These are phyloP conservation scores for Drosophila nigritarsus DNA, from an alignment of 2,888 invertebrate genomes.

Conservation along the genomic window DNA sequence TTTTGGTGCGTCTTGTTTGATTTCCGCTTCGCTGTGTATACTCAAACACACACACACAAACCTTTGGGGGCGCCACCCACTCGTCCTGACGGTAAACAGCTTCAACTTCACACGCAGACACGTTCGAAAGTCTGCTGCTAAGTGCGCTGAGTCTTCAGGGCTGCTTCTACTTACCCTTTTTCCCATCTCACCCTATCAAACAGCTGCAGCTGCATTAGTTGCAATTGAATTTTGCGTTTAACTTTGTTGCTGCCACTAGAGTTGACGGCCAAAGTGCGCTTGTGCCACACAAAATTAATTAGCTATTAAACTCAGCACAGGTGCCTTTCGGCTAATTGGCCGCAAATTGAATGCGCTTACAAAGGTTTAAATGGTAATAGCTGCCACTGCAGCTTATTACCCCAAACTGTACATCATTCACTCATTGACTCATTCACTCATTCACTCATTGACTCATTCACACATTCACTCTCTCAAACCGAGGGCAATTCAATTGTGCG, in stretches of 20 bases:
- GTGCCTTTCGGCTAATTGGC: slow-evolving; percentile 62
- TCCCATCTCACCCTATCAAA: neutral
- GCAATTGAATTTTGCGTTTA: slow-evolving; percentile 80
- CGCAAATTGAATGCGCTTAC: slow-evolving; percentile 34
- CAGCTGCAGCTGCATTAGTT: slow-evolving; percentile 66
- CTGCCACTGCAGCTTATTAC: slow-evolving; percentile 50
- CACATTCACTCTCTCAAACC: neutral
- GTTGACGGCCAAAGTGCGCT: neutral
- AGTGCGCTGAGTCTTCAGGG: slow-evolving; percentile 51
- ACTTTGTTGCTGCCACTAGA: slow-evolving; percentile 53
- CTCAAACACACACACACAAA: neutral
- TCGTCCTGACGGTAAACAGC: slow-evolving; percentile 60
- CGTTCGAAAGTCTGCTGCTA: slow-evolving; percentile 63
- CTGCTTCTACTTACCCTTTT: neutral
- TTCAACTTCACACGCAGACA: slow-evolving; percentile 77
- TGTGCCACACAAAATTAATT: slow-evolving; percentile 58
- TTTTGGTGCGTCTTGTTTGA: slow-evolving; percentile 65
- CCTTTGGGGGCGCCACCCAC: slow-evolving; percentile 33
- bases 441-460: slow-evolving; percentile 1
- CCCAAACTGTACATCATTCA: slow-evolving; percentile 26
- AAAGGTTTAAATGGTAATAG: slow-evolving; percentile 17
- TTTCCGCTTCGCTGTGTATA: slow-evolving; percentile 60
- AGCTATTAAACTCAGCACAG: slow-evolving; percentile 57
- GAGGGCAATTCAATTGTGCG: slow-evolving; percentile 35
- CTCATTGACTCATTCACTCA: slow-evolving; percentile 3